Evolutionary conservation across 1,140 invertebrate genomes (phyloP), one percentile per base, ranked within the genome.

Genomic region (Musca vetustissima): DNA sequence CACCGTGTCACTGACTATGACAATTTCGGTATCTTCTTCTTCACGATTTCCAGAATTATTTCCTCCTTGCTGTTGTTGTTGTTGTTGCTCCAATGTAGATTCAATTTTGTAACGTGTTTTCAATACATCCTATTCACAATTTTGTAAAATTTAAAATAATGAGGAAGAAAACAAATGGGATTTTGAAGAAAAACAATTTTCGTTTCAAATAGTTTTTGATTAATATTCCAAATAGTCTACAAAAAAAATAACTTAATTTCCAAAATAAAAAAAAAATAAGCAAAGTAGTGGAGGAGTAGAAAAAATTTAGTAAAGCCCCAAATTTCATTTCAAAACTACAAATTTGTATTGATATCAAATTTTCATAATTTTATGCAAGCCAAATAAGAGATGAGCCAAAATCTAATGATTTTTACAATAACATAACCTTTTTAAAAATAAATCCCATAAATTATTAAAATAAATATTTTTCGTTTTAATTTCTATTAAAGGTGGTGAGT

Each of bases 1-100:
- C 59, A 83, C 81, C n/a, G 81, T 83, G 70, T 82, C 80, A 66
- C 81, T 83, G 9, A 83, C 77, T 11, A 83, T 66, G 65, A 83
- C 81, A 67, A 83, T 83, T 79, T 83, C 81, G 48, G 75, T 81
- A 52, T 81, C 78, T 17, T 74, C 69, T 49, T 80, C 48, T 14
- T 17, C 67, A 19, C 22, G 67, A 57, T n/a, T n/a, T n/a, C n/a
- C n/a, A n/a, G n/a, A n/a, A n/a, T n/a, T n/a, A n/a, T n/a, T n/a
- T n/a, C n/a, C n/a, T n/a, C n/a, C 48, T 61, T 69, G 19, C 13
- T 7, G 64, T 32, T 55, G 25, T 57, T 13, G 53, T 14, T 13
- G 8, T 28, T 25, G 25, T 25, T 28, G 36, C 8, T 69, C 70
- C 43, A 80, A 70, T 15, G 69, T 71, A 32, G 72, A 71, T 65